These are phyloP conservation scores for Lagopus leucura DNA, from an alignment of 2,113 vertebrate genomes.

Conservation along the genomic window DNA sequence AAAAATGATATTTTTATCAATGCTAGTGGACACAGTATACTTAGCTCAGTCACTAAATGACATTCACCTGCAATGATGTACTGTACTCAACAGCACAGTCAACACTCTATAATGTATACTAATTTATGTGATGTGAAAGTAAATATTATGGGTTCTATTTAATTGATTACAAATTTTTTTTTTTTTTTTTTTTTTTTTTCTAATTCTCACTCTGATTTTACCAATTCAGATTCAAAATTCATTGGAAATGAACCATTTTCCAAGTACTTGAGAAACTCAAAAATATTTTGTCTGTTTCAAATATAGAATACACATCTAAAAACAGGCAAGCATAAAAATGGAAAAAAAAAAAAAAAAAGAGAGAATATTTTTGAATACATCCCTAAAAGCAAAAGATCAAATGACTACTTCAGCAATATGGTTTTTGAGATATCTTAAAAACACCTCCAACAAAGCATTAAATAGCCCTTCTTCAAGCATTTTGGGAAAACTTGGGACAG, in stretches of 20 bases:
- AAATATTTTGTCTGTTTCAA: background rate
- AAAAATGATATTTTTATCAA: background rate
- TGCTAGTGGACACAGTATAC: background rate
- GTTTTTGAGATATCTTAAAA: background rate
- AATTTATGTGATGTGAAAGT: background rate
- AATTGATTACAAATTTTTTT: background rate
- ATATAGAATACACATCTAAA: background rate
- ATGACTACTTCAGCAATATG: background rate
- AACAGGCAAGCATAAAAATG: background rate
- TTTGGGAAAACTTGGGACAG: background rate
- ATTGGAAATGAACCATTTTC: background rate
- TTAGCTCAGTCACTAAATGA: background rate
- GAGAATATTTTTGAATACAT: background rate
- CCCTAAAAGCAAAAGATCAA: background rate
- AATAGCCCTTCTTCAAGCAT: background rate
- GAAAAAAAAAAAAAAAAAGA: background rate
- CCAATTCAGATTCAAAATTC: background rate
- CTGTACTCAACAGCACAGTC: background rate
- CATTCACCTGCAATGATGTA: background rate
- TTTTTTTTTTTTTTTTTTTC: background rate
- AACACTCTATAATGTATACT: background rate
- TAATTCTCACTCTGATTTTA: background rate
- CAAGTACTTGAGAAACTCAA: background rate
- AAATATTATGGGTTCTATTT: background rate
- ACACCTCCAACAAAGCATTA: rapidly evolving